These are phyloP conservation scores for Julus scandinavius DNA, from an alignment of 2,888 invertebrate species.

Conservation along the genomic window DNA sequence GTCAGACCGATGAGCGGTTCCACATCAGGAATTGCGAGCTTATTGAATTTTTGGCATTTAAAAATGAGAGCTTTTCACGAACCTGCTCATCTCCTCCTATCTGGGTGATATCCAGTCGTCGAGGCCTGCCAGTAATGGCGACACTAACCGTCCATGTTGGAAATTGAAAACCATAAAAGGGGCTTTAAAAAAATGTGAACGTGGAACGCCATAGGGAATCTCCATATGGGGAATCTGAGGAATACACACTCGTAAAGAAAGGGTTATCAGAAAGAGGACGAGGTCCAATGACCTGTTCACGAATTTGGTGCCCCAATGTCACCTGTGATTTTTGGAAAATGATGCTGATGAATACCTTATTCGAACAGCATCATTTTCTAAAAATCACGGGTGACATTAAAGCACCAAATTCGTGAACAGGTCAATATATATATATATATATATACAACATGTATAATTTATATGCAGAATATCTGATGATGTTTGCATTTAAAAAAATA, in stretches of 20 bases:
- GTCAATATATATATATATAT: too few relatives aligned
- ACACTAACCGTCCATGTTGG: not conserved
- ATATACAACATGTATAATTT: too few relatives aligned
- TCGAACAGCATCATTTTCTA: too few relatives aligned
- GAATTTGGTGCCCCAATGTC: too few relatives aligned
- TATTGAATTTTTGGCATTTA: conserved; percentile 39
- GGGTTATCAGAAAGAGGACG: not conserved
- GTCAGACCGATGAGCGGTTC: not conserved
- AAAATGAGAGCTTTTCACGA: not conserved
- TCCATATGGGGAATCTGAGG: not conserved
- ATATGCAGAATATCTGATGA: too few relatives aligned
- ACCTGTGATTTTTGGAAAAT: too few relatives aligned
- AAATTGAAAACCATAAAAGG: conserved; percentile 25
- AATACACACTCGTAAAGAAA: not conserved
- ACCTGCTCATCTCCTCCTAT: not conserved
- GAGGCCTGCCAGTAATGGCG: not conserved
- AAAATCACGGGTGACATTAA: too few relatives aligned
- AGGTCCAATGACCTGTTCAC: too few relatives aligned
- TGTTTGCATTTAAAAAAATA: too few relatives aligned
- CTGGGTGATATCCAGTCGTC: not conserved
- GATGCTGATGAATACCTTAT: too few relatives aligned
- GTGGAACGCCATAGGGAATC: not conserved
- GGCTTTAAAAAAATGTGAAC: not conserved
- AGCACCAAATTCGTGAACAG: too few relatives aligned
- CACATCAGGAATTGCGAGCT: conserved; percentile 3